Base-by-base conservation (phyloP, 2,888 invertebrate species). In the Tortricodes alternella region DNA sequence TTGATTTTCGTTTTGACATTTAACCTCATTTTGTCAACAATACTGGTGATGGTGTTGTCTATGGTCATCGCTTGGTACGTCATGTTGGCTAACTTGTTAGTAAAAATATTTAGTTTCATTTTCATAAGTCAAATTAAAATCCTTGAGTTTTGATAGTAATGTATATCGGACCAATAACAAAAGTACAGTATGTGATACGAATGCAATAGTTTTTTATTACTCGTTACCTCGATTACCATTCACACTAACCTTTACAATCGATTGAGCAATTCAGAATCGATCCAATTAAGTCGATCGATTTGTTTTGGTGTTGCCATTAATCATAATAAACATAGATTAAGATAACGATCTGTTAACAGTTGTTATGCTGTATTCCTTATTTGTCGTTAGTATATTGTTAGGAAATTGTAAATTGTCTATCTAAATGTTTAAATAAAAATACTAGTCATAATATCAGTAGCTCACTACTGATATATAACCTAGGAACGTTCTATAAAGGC, bases 231-330 rank as follows among this genome's bases (percentile, higher is more conserved):
- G 29, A 44, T 44, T 44, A 44, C 44, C 44, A 44, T 32, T 29
- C 29, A 32, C 11, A 29, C n/a, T 32, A 21, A 46, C 46, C 46
- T 46, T 46, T 34, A 46, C 46, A 21, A 34, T 46, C 46, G 46
- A 46, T 77, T 78, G 73, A 74, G 77, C 76, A 76, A 77, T 68
- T 59, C 60, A 62, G 48, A 65, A 64, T 67, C 60, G 62, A 71
- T 74, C 72, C 80, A 83, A 83, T 83, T 83, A 83, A 76, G 72
- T 70, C 72, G 64, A 78, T 80, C 80, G 80, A 83, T 82, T 82
- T 79, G 80, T 82, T 85, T 79, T 77, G 79, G 80, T 81, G 74
- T 75, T 79, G 73, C 74, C 73, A 83, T 85, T 84, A 85, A 85
- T 85, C 85, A 85, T 9, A 49, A 37, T 38, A 38, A 49, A 38